Percentiles rank a stretch among this genome's conserved stretches.
Evolutionary conservation across 2,113 vertebrate species (phyloP).

Genomic region (Larimichthys crocea): DNA sequence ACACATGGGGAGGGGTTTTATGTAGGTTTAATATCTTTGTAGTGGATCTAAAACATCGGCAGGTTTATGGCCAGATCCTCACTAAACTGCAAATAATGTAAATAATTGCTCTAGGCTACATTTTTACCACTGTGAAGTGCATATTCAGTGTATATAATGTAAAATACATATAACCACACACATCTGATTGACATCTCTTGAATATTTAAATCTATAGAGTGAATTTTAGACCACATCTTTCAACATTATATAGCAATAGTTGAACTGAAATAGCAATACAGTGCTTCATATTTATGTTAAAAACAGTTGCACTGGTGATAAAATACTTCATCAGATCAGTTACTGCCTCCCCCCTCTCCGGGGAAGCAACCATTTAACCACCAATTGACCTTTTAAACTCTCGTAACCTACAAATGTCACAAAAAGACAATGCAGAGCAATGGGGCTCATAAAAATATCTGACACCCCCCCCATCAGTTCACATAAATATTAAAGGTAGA

Average conservation of each 20-base stretch:
- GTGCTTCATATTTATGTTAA: neutral
- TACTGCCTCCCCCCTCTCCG: neutral
- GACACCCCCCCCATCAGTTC: slow-evolving; percentile 30
- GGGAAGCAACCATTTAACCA: slow-evolving; percentile 26
- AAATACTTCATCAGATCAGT: neutral
- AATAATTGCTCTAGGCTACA: neutral
- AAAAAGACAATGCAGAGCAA: slow-evolving; percentile 18
- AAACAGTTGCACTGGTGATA: neutral
- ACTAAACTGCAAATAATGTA: neutral
- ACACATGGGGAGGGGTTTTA: slow-evolving; percentile 6
- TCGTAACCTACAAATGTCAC: slow-evolving; percentile 28
- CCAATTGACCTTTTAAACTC: slow-evolving; percentile 48
- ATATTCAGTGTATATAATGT: neutral
- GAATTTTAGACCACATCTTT: too few relatives aligned
- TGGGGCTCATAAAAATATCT: slow-evolving; percentile 36
- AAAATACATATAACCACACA: neutral
- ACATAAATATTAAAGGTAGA: slow-evolving; percentile 55
- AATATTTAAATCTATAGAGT: neutral
- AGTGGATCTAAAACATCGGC: neutral
- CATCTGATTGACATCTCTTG: neutral
- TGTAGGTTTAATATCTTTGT: slow-evolving; percentile 15
- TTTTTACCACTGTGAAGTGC: neutral
- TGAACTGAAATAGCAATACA: too few relatives aligned
- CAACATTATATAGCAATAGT: too few relatives aligned
- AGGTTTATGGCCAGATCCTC: slow-evolving; percentile 9